Evolutionary conservation across 2,888 invertebrate genomes (phyloP), one percentile per base, ranked within the genome.

Genomic region (Drosophila acutilabella): DNA sequence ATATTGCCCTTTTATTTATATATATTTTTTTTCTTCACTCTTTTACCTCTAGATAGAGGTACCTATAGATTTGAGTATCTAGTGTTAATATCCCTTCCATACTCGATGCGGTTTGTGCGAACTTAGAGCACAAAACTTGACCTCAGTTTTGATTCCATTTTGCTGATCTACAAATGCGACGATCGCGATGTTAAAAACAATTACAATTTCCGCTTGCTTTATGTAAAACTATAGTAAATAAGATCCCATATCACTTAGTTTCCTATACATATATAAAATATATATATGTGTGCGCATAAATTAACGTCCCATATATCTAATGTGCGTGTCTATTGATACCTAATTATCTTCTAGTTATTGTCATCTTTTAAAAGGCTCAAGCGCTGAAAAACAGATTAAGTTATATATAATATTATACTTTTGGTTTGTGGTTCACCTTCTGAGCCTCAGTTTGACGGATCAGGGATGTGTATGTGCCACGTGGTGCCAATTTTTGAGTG

Each of bases 351-450:
- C 20, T 45, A 16, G n/a, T 54, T 18, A 10, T 36, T 30, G 13
- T 33, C 20, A 33, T 40, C 13, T 26, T 66, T 61, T 14, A 18
- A n/a, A 11, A 64, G 7, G n/a, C 11, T 45, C n/a, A 75, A 33
- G 13, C 79, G 79, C 75, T 75, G 75, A 6, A 23, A 23, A 23
- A n/a, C n/a, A n/a, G n/a, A n/a, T n/a, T n/a, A n/a, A n/a, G n/a
- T n/a, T n/a, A n/a, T n/a, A n/a, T n/a, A n/a, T n/a, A n/a, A n/a
- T n/a, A n/a, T n/a, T n/a, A n/a, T n/a, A n/a, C n/a, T n/a, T n/a
- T n/a, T n/a, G 5, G 23, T 23, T 23, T 6, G 23, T 6, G 6
- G 23, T 30, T 36, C 54, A 74, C 75, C 69, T 74, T 78, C 45
- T 74, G 56, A 13, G 58, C 69, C 47, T 69, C 74, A 8, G 47